phyloP scores from a whole-genome alignment of 35 echinoderm and acorn worm genomes.

The Lytechinus pictus region DNA sequence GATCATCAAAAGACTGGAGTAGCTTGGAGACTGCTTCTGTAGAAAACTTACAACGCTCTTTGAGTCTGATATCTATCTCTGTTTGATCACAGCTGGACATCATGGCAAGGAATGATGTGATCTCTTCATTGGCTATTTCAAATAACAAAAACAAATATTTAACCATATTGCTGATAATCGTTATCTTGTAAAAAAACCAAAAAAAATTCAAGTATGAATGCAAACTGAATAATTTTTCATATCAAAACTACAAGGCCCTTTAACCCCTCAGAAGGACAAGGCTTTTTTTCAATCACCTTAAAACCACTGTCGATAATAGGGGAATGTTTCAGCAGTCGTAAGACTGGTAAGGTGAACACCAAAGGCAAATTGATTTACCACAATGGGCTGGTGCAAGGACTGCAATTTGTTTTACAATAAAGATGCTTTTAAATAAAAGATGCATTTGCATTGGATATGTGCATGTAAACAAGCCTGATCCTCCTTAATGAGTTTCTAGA shows the following conservation, averaged over 20 bases:
- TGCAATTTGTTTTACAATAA: no score
- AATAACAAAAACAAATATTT: background rate
- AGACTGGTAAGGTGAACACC: no score
- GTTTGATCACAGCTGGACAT: slow-evolving; percentile 81
- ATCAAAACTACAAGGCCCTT: no score
- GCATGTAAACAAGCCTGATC: background rate
- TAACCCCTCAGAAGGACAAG: no score
- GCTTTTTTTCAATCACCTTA: no score
- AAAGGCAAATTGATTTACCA: no score
- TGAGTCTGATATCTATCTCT: slow-evolving; percentile 79
- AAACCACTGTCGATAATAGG: no score
- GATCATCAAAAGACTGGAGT: slow-evolving; percentile 61
- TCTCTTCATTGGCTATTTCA: slow-evolving; percentile 53
- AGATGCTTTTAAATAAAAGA: no score
- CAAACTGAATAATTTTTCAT: no score
- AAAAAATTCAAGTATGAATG: no score
- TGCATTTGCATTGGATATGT: background rate
- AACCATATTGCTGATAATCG: background rate
- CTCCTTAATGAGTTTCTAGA: background rate
- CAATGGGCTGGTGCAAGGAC: no score
- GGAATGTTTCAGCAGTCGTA: no score
- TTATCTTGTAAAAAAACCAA: background rate
- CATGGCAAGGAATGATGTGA: slow-evolving; percentile 75
- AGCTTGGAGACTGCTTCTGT: slow-evolving; percentile 77
- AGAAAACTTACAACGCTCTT: slow-evolving; percentile 77